phyloP scores from a whole-genome alignment of 2,888 invertebrate species.

The Tuberolachnus salignus region DNA sequence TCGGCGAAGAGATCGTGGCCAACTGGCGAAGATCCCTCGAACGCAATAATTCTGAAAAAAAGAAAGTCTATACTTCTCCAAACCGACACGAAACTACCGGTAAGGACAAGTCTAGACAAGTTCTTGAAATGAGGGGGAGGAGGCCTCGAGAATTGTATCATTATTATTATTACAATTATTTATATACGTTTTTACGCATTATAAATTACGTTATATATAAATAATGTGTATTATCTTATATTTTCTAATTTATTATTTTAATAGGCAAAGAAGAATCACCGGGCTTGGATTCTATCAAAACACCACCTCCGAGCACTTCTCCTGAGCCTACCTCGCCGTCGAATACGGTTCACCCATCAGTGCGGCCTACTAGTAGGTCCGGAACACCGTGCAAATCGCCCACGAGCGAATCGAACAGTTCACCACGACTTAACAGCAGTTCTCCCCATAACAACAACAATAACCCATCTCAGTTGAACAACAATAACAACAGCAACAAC shows the following conservation, averaged over 20 bases:
- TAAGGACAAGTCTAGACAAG: slow-evolving; percentile 56
- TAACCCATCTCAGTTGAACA: slow-evolving; percentile 62
- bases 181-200: background rate
- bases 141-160: slow-evolving; percentile 50
- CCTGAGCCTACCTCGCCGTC: slow-evolving; percentile 49
- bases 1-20: slow-evolving; percentile 83
- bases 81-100: slow-evolving; percentile 55
- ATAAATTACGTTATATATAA: background rate
- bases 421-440: slow-evolving; percentile 60
- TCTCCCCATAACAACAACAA: slow-evolving; percentile 63
- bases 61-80: slow-evolving; percentile 56
- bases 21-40: slow-evolving; percentile 78
- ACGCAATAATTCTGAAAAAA: slow-evolving; percentile 62
- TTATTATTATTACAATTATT: background rate
- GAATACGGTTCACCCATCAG: slow-evolving; percentile 37
- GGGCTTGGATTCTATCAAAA: slow-evolving; percentile 59
- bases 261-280: slow-evolving; percentile 43
- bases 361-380: slow-evolving; percentile 51
- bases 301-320: slow-evolving; percentile 60
- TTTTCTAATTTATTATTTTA: slow-evolving; percentile 19
- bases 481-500: slow-evolving; percentile 64
- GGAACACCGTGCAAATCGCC: slow-evolving; percentile 58
- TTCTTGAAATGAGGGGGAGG: slow-evolving; percentile 52
- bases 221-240: background rate
- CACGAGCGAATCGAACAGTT: slow-evolving; percentile 61